A percentile compares a stretch with the other conserved stretches of the same genome.
phyloP scores from a whole-genome alignment of 2,888 invertebrate genomes.

The Ptilodon capucinus region DNA sequence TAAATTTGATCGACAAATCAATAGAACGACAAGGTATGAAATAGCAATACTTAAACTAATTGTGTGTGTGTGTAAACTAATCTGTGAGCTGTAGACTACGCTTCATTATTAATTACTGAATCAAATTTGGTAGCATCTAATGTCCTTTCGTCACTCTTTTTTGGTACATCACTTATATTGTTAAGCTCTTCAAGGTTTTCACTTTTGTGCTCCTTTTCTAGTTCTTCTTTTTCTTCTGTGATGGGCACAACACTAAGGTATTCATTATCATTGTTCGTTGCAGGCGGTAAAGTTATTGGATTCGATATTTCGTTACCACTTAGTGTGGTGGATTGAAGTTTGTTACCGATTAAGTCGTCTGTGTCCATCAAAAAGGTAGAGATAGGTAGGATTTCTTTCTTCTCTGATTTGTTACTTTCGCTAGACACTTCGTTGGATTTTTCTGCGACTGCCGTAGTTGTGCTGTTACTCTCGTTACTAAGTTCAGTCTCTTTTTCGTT shows the following conservation, averaged over 20 bases:
- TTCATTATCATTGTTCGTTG: conserved; percentile 39
- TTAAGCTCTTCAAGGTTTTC: conserved; percentile 64
- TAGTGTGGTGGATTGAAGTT: conserved; percentile 30
- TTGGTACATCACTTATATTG: conserved; percentile 73
- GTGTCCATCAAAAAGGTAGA: conserved; percentile 70
- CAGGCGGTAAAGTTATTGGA: conserved; percentile 16
- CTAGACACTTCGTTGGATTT: conserved; percentile 15
- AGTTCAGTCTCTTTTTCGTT: conserved; percentile 28
- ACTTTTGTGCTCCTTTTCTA: conserved; percentile 53
- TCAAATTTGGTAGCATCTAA: conserved; percentile 63
- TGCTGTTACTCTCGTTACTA: conserved; percentile 16
- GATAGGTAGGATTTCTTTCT: conserved; percentile 42
- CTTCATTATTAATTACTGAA: conserved; percentile 62
- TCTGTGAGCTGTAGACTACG: conserved; percentile 47
- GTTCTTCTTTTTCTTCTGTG: conserved; percentile 44
- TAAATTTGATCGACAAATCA: conserved; percentile 50
- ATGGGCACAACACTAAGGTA: conserved; percentile 71
- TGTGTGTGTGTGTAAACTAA: conserved; percentile 27
- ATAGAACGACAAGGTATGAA: conserved; percentile 66
- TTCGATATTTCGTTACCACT: conserved; percentile 26
- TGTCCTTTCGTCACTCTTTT: conserved; percentile 75
- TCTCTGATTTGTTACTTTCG: conserved; percentile 19
- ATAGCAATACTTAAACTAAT: conserved; percentile 61
- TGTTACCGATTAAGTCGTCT: conserved; percentile 60
- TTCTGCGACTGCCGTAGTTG: conserved; percentile 1